Evolutionary conservation across 2,113 vertebrate species (phyloP).

Genomic region (Ophiodon elongatus): DNA sequence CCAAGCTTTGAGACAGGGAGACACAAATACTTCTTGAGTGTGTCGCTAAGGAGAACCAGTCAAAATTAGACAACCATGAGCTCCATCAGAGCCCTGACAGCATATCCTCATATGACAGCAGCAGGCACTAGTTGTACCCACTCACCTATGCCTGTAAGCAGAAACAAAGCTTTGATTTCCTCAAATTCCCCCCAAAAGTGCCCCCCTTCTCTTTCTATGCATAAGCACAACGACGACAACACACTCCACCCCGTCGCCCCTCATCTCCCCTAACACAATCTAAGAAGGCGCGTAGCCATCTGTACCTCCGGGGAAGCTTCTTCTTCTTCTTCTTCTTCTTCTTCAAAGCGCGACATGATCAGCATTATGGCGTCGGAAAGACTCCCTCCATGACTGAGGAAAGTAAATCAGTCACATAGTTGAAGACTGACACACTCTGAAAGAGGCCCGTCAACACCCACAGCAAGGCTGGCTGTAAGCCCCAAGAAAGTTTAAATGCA

Average conservation of each 20-base stretch:
- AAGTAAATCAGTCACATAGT: slow-evolving; percentile 65
- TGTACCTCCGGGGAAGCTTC: slow-evolving; percentile 73
- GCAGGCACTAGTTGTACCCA: slow-evolving; percentile 67
- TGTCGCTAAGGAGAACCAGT: slow-evolving; percentile 56
- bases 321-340: slow-evolving; percentile 73
- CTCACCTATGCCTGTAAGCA: slow-evolving; percentile 76
- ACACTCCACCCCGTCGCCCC: slow-evolving; percentile 46
- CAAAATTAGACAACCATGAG: slow-evolving; percentile 73
- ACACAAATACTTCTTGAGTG: slow-evolving; percentile 58
- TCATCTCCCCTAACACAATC: slow-evolving; percentile 68
- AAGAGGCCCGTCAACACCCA: slow-evolving; percentile 52
- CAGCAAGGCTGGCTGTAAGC: slow-evolving; percentile 53
- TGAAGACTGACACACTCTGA: slow-evolving; percentile 55
- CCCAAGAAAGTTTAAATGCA: slow-evolving; percentile 35
- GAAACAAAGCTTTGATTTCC: slow-evolving; percentile 77
- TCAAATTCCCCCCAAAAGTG: slow-evolving; percentile 50
- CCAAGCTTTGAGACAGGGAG: slow-evolving; percentile 44
- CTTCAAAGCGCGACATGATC: slow-evolving; percentile 78
- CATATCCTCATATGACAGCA: slow-evolving; percentile 65
- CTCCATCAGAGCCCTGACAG: slow-evolving; percentile 66
- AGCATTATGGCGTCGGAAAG: slow-evolving; percentile 71
- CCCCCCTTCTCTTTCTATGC: background rate
- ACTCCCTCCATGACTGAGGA: slow-evolving; percentile 58
- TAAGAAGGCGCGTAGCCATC: slow-evolving; percentile 71
- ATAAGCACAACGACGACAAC: slow-evolving; percentile 34